phyloP scores from a whole-genome alignment of 2,797 vertebrate species.

The Erethizon dorsatum region DNA sequence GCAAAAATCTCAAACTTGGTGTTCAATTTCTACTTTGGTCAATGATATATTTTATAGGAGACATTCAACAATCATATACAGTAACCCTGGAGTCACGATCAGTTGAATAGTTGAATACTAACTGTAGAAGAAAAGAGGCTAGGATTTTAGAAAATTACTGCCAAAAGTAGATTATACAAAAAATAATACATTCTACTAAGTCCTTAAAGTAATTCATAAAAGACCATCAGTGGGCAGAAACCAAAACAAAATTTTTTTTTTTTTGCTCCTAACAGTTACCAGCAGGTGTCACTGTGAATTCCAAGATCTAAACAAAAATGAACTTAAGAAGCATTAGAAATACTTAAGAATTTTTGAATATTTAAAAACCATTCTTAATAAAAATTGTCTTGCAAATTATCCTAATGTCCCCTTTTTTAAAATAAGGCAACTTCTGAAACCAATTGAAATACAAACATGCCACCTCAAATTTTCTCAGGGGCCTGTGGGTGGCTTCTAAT shows the following conservation, averaged over 20 bases:
- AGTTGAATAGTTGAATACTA: neutral
- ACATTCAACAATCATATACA: neutral
- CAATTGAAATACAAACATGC: slow-evolving; percentile 36
- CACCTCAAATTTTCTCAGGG: slow-evolving; percentile 24
- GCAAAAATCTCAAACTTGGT: slow-evolving; percentile 44
- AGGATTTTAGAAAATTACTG: slow-evolving; percentile 28
- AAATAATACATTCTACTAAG: neutral
- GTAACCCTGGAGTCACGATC: neutral
- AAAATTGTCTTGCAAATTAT: slow-evolving; percentile 57
- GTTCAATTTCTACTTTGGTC: neutral
- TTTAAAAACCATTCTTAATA: slow-evolving; percentile 61
- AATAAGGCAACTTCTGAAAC: slow-evolving; percentile 66
- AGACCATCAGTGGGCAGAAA: neutral
- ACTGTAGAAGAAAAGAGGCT: neutral
- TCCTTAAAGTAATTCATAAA: slow-evolving; percentile 44
- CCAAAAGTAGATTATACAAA: slow-evolving; percentile 41
- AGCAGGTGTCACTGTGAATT: slow-evolving; percentile 88
- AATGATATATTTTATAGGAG: slow-evolving; percentile 40
- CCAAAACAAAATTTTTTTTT: neutral
- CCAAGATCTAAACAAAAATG: slow-evolving; percentile 55
- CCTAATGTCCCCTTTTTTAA: slow-evolving; percentile 49
- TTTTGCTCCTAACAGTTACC: slow-evolving; percentile 77
- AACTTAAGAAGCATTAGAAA: slow-evolving; percentile 52
- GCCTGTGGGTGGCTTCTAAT: slow-evolving; percentile 60
- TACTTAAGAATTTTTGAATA: slow-evolving; percentile 21